Base-by-base conservation (phyloP, 2,797 vertebrate species). In the Tragelaphus eurycerus region DNA sequence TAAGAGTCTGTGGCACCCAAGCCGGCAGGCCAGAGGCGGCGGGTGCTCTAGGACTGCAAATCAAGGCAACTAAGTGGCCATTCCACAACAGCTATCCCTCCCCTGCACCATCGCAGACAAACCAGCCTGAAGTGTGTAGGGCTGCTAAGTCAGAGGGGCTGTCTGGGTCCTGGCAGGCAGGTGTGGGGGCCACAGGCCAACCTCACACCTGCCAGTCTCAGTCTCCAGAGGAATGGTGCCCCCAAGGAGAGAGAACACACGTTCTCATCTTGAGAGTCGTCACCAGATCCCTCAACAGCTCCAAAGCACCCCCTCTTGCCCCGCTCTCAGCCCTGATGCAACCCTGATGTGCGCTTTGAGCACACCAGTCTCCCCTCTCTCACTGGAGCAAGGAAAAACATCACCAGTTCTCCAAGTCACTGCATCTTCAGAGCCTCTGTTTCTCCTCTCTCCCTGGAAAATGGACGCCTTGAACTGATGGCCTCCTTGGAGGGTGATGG, bases 1-100 rank as follows among this genome's bases (percentile, higher is more conserved):
- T 93, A 60, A 95, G 96, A 79, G 48, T 82, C 78, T 97, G n/a
- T 90, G 88, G 96, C 85, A 38, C 31, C 97, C 90, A 92, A 93
- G 10, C 85, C 93, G 50, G 34, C 46, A 15, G 98, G 96, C 98
- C 98, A 95, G 93, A 25, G 27, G 19, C 0, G 1, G 55, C 43
- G 11, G 13, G 82, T 7, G 13, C 50, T 7, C 46, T 3, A 43
- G 43, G 59, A 59, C 54, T 16, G 16, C 86, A 46, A 64, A 27
- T 31, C 54, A 16, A 54, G 19, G 54, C n/a, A 16, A 15, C 10
- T 0, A 4, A 23, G 60, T 1, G 43, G 79, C 31, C 62, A 0
- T 12, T 79, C 71, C 31, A 2, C 13, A 67, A 25, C 6, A 82
- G 59, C 60, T 46, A 38, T n/a, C 60, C 52, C 55, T 92, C 52